These are phyloP conservation scores for Yponomeuta sedellus DNA, from an alignment of 2,888 invertebrate species.

Conservation along the genomic window DNA sequence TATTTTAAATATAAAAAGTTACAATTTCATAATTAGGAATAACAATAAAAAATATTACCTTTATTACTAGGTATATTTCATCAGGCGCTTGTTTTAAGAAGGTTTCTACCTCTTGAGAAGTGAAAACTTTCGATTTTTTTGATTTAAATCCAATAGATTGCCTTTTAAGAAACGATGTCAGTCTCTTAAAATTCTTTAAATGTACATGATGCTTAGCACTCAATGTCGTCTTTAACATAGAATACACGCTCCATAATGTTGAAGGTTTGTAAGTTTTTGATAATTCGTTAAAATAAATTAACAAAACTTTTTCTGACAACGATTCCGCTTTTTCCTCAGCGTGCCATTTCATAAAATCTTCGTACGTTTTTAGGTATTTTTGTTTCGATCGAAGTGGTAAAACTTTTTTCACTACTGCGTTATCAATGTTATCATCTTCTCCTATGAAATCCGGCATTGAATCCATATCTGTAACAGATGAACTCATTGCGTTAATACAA, in stretches of 20 bases:
- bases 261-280: slow-evolving; percentile 3
- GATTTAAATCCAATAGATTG: slow-evolving; percentile 1
- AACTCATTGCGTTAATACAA: too few relatives aligned
- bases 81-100: slow-evolving; percentile 12
- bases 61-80: not conserved
- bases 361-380: slow-evolving; percentile 1
- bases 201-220: slow-evolving; percentile 3
- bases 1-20: not conserved
- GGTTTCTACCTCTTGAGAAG: not conserved
- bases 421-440: not conserved
- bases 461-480: too few relatives aligned
- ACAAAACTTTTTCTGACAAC: not conserved
- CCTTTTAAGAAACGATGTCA: slow-evolving; percentile 5
- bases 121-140: slow-evolving; percentile 7
- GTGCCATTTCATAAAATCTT: slow-evolving; percentile 1
- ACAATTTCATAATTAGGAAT: not conserved
- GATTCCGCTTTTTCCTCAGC: not conserved
- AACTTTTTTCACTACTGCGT: not conserved
- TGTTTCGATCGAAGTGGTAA: not conserved
- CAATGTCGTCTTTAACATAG: slow-evolving; percentile 9
- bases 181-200: slow-evolving; percentile 1
- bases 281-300: slow-evolving; percentile 5
- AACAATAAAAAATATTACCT: not conserved
- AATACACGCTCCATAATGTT: slow-evolving; percentile 8
- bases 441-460: not conserved